Conservation (phyloP, 2,113 vertebrate genomes). For the Vulpes lagopus region DNA sequence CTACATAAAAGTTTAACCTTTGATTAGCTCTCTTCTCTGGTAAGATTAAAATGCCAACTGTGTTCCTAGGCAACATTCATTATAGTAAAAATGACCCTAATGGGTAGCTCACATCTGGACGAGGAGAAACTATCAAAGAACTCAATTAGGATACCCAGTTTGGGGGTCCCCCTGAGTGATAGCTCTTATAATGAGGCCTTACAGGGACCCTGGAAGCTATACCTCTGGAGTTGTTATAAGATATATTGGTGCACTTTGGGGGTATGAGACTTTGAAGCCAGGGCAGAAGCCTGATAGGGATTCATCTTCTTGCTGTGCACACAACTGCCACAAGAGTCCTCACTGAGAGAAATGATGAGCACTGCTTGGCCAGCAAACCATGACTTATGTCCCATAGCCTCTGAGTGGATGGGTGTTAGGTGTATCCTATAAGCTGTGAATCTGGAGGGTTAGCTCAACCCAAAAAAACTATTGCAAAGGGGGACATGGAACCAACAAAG, state of each 20-base stretch:
- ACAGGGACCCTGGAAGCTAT: background rate
- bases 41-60: background rate
- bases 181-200: background rate
- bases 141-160: background rate
- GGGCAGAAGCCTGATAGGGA: background rate
- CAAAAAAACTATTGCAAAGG: background rate
- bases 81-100: background rate
- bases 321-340: background rate
- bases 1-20: background rate
- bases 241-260: too few species aligned
- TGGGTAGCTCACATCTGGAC: background rate
- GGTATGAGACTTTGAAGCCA: background rate
- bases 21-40: background rate
- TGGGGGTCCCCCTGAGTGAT: background rate
- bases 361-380: background rate
- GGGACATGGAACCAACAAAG: background rate
- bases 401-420: background rate
- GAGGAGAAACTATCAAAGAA: background rate
- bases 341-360: background rate
- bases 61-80: background rate
- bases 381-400: background rate
- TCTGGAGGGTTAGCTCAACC: background rate
- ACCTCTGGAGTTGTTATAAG: background rate
- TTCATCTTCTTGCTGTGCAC: background rate
- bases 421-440: background rate